Percentiles rank a stretch among this genome's conserved stretches.
phyloP scores from a whole-genome alignment of 1,140 invertebrate genomes.

The Dreissena polymorpha region DNA sequence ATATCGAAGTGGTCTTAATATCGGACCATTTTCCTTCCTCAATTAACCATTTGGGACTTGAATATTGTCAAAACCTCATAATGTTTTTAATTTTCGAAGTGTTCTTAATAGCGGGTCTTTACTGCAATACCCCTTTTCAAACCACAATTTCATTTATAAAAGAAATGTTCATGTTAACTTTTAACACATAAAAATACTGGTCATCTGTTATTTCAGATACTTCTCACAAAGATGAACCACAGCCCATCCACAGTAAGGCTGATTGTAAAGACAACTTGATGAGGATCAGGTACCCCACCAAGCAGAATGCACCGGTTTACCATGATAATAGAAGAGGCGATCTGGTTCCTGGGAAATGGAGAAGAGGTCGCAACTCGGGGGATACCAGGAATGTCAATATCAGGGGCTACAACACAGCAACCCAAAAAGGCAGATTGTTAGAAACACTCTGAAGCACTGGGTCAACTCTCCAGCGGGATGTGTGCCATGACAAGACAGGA shows the following conservation, averaged over 20 bases:
- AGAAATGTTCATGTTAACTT: too few species aligned
- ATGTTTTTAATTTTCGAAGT: too few species aligned
- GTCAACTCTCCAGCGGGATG: constrained; percentile 29
- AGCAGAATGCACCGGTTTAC: constrained; percentile 15
- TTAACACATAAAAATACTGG: constrained; percentile 4
- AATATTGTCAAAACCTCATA: too few species aligned
- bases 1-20: too few species aligned
- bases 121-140: too few species aligned
- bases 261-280: constrained; percentile 15
- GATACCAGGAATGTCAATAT: constrained; percentile 18
- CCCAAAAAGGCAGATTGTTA: constrained; percentile 14
- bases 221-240: constrained; percentile 7
- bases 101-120: too few species aligned
- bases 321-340: constrained; percentile 33
- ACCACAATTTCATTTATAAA: too few species aligned
- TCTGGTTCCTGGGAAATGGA: constrained; percentile 22
- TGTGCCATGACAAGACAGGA: constrained; percentile 24
- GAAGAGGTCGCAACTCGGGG: too few species aligned
- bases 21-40: too few species aligned
- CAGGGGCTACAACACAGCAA: constrained; percentile 19
- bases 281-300: constrained; percentile 30
- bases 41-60: too few species aligned
- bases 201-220: constrained; percentile 10
- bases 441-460: constrained; percentile 16
- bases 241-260: constrained; percentile 5